Base-by-base conservation (phyloP, 2,113 vertebrate species). In the Cygnus atratus region DNA sequence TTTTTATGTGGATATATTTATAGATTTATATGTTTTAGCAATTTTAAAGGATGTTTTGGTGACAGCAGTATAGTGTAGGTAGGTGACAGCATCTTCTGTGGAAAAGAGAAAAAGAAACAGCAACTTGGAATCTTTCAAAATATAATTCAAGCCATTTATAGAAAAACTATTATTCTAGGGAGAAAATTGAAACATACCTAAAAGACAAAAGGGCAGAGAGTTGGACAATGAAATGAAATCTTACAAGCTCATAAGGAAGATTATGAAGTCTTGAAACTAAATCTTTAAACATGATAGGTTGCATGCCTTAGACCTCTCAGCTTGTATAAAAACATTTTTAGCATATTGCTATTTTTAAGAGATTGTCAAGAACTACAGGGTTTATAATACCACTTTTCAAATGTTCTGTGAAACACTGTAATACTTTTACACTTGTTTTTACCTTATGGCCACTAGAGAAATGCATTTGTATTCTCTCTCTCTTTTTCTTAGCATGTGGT, bases 91-190 rank as follows among this genome's bases (percentile, higher is more conserved):
- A 71, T 15, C 81, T 92, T 79, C 29, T 1, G 44, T 19, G 65
- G 66, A 87, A 78, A 89, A 65, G 6, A 54, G 63, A 7, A 79
- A 84, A 91, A 24, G 39, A 74, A 94, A 68, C 13, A 54, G 41
- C 31, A 75, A 13, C 61, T 88, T 90, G 59, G 59, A 44, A 33
- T 29, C 35, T 84, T 90, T 44, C 35, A 90, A 96, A 84, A 84
- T 88, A 88, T 66, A 95, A 94, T 90, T 88, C 67, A 48, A 91
- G 31, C 14, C 26, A 92, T 80, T 80, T 92, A 71, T 84, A 89
- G 68, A 28, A 95, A 88, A 91, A 61, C 50, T 19, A 31, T 50
- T 76, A 1, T 58, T 31, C 58, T 54, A 79, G 41, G 20, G 24
- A 39, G 3, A 50, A 74, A 89, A 71, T 20, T 43, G 7, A 63